Base-by-base conservation (phyloP, 2,888 invertebrate genomes). In the Pseudoips prasinana region DNA sequence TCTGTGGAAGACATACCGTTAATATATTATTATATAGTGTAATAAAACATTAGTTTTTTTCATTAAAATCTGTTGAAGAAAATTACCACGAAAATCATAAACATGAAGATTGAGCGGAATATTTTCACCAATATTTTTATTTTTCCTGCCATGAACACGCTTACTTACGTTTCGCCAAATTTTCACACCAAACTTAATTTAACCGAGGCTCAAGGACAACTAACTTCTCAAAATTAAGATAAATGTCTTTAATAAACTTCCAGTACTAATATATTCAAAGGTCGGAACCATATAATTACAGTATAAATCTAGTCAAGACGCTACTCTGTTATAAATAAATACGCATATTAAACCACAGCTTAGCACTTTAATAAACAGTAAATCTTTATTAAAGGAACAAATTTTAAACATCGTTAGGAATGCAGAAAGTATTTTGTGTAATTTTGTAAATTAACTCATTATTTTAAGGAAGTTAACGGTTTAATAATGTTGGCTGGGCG, bases 161-260 rank as follows among this genome's bases (percentile, higher is more conserved):
- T 14, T 3, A 14, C 14, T 14, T 14, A 14, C 14, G 5, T 5
- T 14, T n/a, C n/a, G n/a, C 2, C 14, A 14, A 14, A 14, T 5
- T 14, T 14, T 14, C n/a, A 5, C 14, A 14, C 14, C 14, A 36
- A 48, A 39, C 26, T 47, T 49, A 51, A 53, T 41, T 41, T 33
- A 34, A 25, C 24, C 33, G 28, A 41, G 45, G 47, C 45, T 45
- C 38, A 47, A 26, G 38, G 19, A 25, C 30, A 39, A 43, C 33
- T 58, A 39, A 43, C 33, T 58, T 47, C 9, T 45, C 46, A 45
- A 57, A 58, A 64, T 67, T 64, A 64, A 68, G 68, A 68, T 61
- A 62, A 69, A 71, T 60, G 64, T 39, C 39, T 61, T 61, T 68
- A 62, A 66, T 69, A 69, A 64, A 56, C 43, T 46, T 55, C 35